Evolutionary conservation across 2,797 vertebrate genomes (phyloP).

Genomic region (Sebastes steindachneri): DNA sequence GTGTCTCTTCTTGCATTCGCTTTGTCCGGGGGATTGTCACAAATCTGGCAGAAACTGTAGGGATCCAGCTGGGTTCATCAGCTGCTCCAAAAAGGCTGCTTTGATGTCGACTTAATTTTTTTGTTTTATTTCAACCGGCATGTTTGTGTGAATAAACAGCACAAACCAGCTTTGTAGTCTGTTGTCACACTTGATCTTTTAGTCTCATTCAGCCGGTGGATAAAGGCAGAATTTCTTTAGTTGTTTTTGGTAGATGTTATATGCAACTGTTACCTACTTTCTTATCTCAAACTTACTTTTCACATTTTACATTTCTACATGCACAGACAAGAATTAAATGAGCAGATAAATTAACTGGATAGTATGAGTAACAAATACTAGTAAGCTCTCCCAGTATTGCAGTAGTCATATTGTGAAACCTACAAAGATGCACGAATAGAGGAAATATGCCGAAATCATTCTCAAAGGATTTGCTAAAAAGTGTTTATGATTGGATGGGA

Average conservation of each 20-base stretch:
- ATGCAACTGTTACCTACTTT: background rate
- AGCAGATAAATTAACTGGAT: background rate
- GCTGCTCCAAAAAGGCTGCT: background rate
- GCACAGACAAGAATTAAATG: background rate
- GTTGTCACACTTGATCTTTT: background rate
- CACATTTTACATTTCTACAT: background rate
- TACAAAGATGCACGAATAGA: background rate
- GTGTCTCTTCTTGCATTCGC: background rate
- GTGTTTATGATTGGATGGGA: background rate
- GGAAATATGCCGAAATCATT: too few relatives aligned
- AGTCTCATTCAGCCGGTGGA: background rate
- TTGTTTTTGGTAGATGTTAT: background rate
- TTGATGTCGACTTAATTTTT: slow-evolving; percentile 22
- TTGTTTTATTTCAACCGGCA: background rate
- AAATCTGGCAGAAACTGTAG: background rate
- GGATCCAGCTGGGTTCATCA: slow-evolving; percentile 1
- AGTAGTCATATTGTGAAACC: background rate
- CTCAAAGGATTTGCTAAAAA: background rate
- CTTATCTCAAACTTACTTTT: background rate
- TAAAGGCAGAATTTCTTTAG: background rate
- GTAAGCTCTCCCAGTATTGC: background rate
- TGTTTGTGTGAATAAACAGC: background rate
- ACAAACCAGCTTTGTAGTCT: background rate
- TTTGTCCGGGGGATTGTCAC: background rate
- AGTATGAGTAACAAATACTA: background rate